Base-by-base conservation (phyloP, 2,797 vertebrate genomes). In the Fringilla coelebs region DNA sequence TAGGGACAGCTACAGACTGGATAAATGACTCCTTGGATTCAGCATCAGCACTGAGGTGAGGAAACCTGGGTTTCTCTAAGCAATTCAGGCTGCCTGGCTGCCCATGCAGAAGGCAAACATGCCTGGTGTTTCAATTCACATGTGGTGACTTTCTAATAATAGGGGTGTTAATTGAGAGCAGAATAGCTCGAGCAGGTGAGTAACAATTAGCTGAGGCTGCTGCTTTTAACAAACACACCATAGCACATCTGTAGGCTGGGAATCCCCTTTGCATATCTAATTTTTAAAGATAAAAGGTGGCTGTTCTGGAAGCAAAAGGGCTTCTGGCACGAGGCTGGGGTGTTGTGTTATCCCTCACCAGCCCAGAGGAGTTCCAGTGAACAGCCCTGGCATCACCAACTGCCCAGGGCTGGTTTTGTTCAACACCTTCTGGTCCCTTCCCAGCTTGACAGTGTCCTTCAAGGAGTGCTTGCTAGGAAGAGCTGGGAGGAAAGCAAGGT, bases 41-140 rank as follows among this genome's bases (percentile, higher is more conserved):
- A 43, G 10, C 73, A 65, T 51, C 54, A 81, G 76, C 71, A 9
- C 43, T 2, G 54, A 60, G 77, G 22, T 38, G 51, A 60, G 49
- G 68, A 72, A 88, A 14, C 29, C 58, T 72, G 77, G 43, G 10
- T 66, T 91, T 85, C 74, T 89, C 71, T 82, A 10, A 79, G 90
- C 74, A n/a, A 11, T 72, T 89, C 71, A 25, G 36, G 74, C 80
- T 93, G 61, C 72, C 87, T 90, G 91, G 67, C 3, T 93, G 91
- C 80, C 94, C 85, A 82, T 40, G 88, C 74, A 95, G 80, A 96
- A 96, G 79, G 54, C 71, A 94, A 96, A 93, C 88, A 76, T 16
- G 45, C 52, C 77, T 73, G 12, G 63, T 36, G 57, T 87, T 96
- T 90, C 90, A 70, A 75, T 60, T 91, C 80, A 73, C 80, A 34